Evolutionary conservation across 2,888 invertebrate species (phyloP).

Genomic region (Tachina fera): DNA sequence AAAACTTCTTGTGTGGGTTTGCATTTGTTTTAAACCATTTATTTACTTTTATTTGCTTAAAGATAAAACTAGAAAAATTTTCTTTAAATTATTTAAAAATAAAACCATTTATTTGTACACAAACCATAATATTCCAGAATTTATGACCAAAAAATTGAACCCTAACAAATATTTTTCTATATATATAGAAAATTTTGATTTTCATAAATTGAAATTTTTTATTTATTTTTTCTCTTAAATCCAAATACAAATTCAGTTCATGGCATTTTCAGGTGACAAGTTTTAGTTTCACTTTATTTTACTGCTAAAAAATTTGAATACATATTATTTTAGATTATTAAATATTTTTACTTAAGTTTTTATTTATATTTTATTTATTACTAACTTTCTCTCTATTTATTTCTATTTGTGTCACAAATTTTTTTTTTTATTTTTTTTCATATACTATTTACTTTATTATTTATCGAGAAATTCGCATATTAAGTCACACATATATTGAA

Average conservation of each 20-base stretch:
- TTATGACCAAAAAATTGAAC: neutral
- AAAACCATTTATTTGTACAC: too few relatives aligned
- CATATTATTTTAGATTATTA: neutral
- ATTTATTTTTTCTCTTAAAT: neutral
- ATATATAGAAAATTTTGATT: neutral
- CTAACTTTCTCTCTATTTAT: neutral
- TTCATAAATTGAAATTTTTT: neutral
- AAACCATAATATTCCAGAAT: neutral
- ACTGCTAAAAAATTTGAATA: neutral
- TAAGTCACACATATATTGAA: neutral
- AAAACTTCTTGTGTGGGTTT: too few relatives aligned
- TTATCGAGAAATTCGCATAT: conserved; percentile 17
- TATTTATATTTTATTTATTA: neutral
- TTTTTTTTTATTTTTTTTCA: neutral
- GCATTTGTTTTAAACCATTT: too few relatives aligned
- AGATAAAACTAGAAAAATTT: too few relatives aligned
- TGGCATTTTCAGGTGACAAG: neutral
- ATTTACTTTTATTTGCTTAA: too few relatives aligned
- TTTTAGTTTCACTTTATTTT: neutral
- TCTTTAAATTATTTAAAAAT: too few relatives aligned
- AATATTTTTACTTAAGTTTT: conserved; percentile 5
- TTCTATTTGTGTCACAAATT: neutral
- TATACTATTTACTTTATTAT: conserved; percentile 18
- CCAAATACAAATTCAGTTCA: neutral
- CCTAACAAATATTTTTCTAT: too few relatives aligned